phyloP scores from a whole-genome alignment of 2,888 invertebrate species.

The Neoscelio sp. region DNA sequence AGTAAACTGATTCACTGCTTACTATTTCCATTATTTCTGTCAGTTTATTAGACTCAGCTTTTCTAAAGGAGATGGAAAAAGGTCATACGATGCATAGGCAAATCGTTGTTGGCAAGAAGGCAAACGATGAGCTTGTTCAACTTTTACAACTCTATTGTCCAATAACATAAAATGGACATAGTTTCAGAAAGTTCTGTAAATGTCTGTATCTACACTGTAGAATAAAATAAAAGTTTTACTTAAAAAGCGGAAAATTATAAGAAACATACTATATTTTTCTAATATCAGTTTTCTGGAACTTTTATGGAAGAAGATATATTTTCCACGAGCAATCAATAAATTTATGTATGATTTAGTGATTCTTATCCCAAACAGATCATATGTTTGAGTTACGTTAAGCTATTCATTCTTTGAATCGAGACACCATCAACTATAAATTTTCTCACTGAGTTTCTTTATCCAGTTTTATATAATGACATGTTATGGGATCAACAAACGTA shows the following conservation, averaged over 20 bases:
- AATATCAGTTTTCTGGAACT: not conserved
- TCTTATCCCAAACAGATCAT: slow-evolving; percentile 18
- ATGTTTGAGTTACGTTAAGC: slow-evolving; percentile 13
- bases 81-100: slow-evolving; percentile 2
- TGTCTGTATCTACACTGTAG: not conserved
- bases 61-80: slow-evolving; percentile 6
- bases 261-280: not conserved
- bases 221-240: not conserved
- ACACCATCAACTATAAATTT: slow-evolving; percentile 13
- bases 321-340: not conserved
- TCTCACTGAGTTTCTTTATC: slow-evolving; percentile 3
- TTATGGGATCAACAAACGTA: too few species aligned
- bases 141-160: slow-evolving; percentile 15
- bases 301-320: too few species aligned
- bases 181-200: not conserved
- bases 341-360: slow-evolving; percentile 9
- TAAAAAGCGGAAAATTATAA: not conserved
- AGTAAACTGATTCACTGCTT: too few species aligned
- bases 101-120: slow-evolving; percentile 32
- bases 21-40: slow-evolving; percentile 4
- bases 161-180: slow-evolving; percentile 13
- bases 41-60: not conserved
- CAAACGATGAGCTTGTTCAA: slow-evolving; percentile 21
- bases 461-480: too few species aligned
- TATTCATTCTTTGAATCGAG: slow-evolving; percentile 12